Conservation (phyloP, 2,797 vertebrate genomes). For the Sebastes iracundus region DNA sequence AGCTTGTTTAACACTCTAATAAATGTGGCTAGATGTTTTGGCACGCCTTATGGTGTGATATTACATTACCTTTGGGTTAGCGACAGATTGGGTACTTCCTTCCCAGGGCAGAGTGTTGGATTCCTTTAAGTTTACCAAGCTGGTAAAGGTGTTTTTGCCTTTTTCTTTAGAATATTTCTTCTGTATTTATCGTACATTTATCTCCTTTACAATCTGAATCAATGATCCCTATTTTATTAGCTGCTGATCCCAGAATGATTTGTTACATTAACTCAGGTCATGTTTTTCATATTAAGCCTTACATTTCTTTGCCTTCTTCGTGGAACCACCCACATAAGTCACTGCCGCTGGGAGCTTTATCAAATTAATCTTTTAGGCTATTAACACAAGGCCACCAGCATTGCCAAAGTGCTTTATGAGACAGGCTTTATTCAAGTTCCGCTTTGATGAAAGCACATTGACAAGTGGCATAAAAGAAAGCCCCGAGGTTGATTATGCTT, state of each 20-base stretch:
- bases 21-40: not conserved
- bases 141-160: not conserved
- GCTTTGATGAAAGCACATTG: constrained; percentile 6
- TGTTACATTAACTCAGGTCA: not conserved
- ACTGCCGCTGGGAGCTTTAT: not conserved
- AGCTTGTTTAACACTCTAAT: not conserved
- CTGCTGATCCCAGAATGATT: not conserved
- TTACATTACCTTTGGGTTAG: not conserved
- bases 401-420: constrained; percentile 16
- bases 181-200: not conserved
- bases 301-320: not conserved
- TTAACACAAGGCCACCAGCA: constrained; percentile 8
- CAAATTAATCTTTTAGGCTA: constrained; percentile 15
- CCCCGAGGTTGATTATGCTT: not conserved
- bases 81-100: not conserved
- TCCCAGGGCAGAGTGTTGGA: not conserved
- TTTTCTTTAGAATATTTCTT: not conserved
- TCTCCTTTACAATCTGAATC: not conserved
- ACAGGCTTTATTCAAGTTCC: constrained; percentile 12
- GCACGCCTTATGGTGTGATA: not conserved
- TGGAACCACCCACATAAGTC: constrained; percentile 10
- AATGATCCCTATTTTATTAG: not conserved
- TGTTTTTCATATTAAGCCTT: not conserved
- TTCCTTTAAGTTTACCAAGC: not conserved
- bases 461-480: constrained; percentile 21